Evolutionary conservation across 1,140 invertebrate species (phyloP).

Genomic region (Eupristina koningsbergeri): DNA sequence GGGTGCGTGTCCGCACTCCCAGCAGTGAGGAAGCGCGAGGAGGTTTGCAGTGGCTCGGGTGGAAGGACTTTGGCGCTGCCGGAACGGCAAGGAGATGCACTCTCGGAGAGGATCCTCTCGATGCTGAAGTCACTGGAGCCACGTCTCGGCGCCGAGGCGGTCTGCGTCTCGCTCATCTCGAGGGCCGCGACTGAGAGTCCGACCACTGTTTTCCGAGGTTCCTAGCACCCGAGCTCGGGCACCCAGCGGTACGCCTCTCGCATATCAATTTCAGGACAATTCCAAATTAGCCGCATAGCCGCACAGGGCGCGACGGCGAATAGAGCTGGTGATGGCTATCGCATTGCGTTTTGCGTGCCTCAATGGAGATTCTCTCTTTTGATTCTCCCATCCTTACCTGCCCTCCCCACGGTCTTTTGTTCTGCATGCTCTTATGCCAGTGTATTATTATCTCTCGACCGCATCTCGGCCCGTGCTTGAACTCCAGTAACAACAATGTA

Average conservation of each 20-base stretch:
- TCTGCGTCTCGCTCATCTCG: slow-evolving; percentile 62
- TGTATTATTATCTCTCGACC: slow-evolving; percentile 68
- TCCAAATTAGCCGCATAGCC: slow-evolving; percentile 71
- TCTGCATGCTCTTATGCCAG: slow-evolving; percentile 70
- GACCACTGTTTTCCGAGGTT: background rate
- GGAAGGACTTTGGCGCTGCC: background rate
- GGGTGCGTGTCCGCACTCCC: background rate
- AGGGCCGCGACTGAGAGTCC: slow-evolving; percentile 52
- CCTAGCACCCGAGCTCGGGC: background rate
- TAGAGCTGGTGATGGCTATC: slow-evolving; percentile 65
- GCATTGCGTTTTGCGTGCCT: slow-evolving; percentile 55
- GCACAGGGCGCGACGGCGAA: slow-evolving; percentile 54
- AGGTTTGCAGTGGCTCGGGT: background rate
- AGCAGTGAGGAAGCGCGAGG: background rate
- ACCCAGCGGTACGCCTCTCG: slow-evolving; percentile 20
- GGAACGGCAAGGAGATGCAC: slow-evolving; percentile 13
- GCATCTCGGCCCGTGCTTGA: slow-evolving; percentile 60
- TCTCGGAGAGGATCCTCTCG: slow-evolving; percentile 62
- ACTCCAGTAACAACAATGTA: slow-evolving; percentile 71
- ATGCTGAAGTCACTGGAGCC: slow-evolving; percentile 67
- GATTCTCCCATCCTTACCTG: slow-evolving; percentile 6
- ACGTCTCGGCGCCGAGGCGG: slow-evolving; percentile 28
- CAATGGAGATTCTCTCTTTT: slow-evolving; percentile 15
- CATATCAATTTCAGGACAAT: slow-evolving; percentile 61
- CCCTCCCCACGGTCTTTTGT: slow-evolving; percentile 57